Base-by-base conservation (phyloP, 2,888 invertebrate species). In the Agrotis segetum region DNA sequence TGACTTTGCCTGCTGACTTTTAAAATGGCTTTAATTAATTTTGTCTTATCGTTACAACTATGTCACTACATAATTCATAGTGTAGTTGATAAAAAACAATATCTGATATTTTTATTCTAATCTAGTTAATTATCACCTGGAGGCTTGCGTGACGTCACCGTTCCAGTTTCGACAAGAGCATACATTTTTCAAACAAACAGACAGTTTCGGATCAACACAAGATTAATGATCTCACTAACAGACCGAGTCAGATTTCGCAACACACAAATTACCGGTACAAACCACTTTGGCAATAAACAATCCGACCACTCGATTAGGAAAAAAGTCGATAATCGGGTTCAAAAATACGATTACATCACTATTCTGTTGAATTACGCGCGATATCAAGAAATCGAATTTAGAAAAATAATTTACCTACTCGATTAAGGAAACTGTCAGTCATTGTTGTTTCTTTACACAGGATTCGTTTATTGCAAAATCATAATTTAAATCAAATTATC, bases 181-280 rank as follows among this genome's bases (percentile, higher is more conserved):
- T 71, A 89, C 87, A 91, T 92, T 92, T 93, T 92, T 92, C 89
- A 91, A 89, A 89, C 89, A 90, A 92, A 91, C 85, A 83, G 92
- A 94, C 93, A 94, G 91, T 92, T 94, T 90, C 83, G 89, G 92
- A 91, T 91, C 92, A 90, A 79, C 82, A 68, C 70, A 90, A 92
- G 94, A 94, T 93, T 93, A 94, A 95, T 91, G 92, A 90, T 88
- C 88, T 89, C 84, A 87, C 88, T 90, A 92, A 92, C 92, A 88
- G 91, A 90, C 88, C 86, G 82, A 89, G 87, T 89, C 90, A 88
- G 91, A 92, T 93, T 91, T 92, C 89, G 91, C 91, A 91, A 92
- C 88, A 83, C 77, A 87, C 89, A 88, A 91, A 90, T 90, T 89
- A 91, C 91, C 88, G 89, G 91, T 91, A 89, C 83, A 85, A 88